Evolutionary conservation across 2,113 vertebrate genomes (phyloP).

Genomic region (Aldabrachelys gigantea): DNA sequence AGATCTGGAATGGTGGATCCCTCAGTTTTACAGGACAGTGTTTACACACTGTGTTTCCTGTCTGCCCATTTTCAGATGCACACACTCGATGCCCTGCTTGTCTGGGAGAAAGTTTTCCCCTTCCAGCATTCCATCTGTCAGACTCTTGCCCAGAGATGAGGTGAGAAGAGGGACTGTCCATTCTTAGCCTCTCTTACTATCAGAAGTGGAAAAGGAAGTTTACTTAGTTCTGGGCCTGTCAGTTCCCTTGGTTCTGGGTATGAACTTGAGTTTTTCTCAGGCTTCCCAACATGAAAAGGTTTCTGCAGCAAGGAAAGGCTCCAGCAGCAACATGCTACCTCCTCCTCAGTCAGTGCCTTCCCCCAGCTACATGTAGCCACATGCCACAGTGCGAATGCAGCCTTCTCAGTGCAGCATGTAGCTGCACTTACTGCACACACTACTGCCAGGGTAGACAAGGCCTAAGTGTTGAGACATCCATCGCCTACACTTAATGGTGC

Average conservation of each 20-base stretch:
- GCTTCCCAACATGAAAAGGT: background rate
- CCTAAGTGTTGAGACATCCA: too few species aligned
- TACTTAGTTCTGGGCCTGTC: background rate
- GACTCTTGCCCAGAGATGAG: background rate
- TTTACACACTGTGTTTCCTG: background rate
- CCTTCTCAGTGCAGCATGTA: too few species aligned
- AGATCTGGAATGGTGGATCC: background rate
- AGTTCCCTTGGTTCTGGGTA: too few species aligned
- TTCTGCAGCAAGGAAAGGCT: background rate
- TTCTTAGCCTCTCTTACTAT: background rate
- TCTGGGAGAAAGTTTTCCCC: too few species aligned
- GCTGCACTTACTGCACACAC: too few species aligned
- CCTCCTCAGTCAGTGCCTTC: too few species aligned
- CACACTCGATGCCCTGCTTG: background rate
- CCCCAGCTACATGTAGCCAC: too few species aligned
- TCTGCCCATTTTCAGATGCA: background rate
- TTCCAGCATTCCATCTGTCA: background rate
- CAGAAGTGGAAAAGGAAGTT: background rate
- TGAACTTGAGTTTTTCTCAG: too few species aligned
- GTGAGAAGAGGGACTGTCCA: background rate
- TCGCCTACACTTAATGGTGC: too few species aligned
- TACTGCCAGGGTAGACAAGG: too few species aligned
- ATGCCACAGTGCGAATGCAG: too few species aligned
- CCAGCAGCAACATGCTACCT: too few species aligned
- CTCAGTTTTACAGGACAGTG: background rate